Percentiles rank a stretch among this genome's conserved stretches.
phyloP scores from a whole-genome alignment of 2,797 vertebrate species.

The Dermochelys coriacea region DNA sequence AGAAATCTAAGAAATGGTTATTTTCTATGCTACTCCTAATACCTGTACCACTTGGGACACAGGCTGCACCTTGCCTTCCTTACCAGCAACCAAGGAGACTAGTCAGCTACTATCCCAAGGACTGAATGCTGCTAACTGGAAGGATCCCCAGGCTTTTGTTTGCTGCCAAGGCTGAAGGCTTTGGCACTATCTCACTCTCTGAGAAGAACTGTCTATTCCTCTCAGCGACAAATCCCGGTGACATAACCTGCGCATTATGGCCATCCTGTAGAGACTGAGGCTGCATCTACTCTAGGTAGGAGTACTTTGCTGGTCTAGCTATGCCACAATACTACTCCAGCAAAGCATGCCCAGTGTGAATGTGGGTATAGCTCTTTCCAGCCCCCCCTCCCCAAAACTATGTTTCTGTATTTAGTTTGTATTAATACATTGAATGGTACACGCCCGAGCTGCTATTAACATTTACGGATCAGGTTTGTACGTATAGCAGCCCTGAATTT shows the following conservation, averaged over 20 bases:
- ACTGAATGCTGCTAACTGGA: not conserved
- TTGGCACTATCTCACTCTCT: not conserved
- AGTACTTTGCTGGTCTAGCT: not conserved
- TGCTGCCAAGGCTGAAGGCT: not conserved
- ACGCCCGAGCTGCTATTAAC: too few species aligned
- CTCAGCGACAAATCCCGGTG: not conserved
- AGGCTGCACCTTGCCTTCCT: not conserved
- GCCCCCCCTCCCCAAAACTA: not conserved
- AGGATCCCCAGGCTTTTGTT: not conserved
- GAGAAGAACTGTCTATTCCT: not conserved
- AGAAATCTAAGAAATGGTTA: too few species aligned
- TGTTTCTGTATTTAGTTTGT: too few species aligned
- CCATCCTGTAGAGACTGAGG: not conserved
- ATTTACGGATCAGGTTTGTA: slow-evolving; percentile 28
- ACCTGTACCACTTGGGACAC: not conserved
- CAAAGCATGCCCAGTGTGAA: not conserved
- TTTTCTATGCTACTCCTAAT: not conserved
- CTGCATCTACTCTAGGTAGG: not conserved
- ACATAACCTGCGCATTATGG: not conserved
- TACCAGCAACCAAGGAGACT: not conserved
- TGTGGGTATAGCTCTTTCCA: not conserved
- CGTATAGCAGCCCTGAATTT: slow-evolving; percentile 16
- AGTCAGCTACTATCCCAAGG: not conserved
- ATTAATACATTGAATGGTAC: too few species aligned
- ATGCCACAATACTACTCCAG: not conserved